phyloP scores from a whole-genome alignment of 2,888 invertebrate genomes.

The Xanthorhoe designata region DNA sequence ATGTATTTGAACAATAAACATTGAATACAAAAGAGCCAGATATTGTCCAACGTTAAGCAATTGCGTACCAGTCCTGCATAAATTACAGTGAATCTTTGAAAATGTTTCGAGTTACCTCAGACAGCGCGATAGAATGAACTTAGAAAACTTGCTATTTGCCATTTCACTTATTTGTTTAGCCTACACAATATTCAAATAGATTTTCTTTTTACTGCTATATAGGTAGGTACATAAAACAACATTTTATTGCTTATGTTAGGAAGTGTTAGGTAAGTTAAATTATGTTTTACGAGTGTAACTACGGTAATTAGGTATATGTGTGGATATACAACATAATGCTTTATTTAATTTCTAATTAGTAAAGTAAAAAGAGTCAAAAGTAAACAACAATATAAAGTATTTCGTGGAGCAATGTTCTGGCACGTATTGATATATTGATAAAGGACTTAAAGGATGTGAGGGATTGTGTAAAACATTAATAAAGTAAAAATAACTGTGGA shows the following conservation, averaged over 20 bases:
- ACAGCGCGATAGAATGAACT: constrained; percentile 32
- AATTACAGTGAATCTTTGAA: constrained; percentile 43
- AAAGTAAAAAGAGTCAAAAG: neutral
- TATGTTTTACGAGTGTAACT: neutral
- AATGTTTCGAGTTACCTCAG: constrained; percentile 41
- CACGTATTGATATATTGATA: neutral
- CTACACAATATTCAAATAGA: constrained; percentile 26
- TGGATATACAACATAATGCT: neutral
- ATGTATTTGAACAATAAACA: constrained; percentile 49
- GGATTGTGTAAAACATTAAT: constrained; percentile 14
- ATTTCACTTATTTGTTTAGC: constrained; percentile 31
- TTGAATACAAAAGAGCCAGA: constrained; percentile 46
- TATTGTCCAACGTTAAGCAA: constrained; percentile 42
- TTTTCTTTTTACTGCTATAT: neutral
- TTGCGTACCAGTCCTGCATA: constrained; percentile 46
- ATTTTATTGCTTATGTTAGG: constrained; percentile 10
- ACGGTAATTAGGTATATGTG: neutral
- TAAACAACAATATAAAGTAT: neutral
- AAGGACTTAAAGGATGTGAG: constrained; percentile 11
- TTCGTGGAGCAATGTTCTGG: neutral
- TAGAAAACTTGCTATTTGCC: constrained; percentile 35
- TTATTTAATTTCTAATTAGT: neutral
- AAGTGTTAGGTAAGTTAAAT: neutral
- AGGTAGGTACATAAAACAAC: neutral
- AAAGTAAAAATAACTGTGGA: neutral